Percentiles rank a stretch among this genome's conserved stretches.
These are phyloP conservation scores for Lethocerus indicus DNA, from an alignment of 1,140 invertebrate species.

Conservation along the genomic window DNA sequence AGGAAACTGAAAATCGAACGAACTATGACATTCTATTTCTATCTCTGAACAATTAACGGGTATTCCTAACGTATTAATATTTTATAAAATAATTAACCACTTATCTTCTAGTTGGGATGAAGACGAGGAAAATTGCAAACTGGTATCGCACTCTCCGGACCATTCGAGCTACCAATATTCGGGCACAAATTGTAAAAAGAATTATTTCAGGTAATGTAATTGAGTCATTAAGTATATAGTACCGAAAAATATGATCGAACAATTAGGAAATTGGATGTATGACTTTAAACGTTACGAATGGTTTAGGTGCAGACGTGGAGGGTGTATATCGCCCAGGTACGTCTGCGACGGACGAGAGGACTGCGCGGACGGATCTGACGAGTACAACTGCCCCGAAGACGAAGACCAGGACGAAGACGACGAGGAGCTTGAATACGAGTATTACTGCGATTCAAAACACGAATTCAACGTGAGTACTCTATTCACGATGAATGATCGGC, in stretches of 20 bases:
- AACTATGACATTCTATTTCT: too few relatives aligned
- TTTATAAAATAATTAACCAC: background rate
- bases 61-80: too few relatives aligned
- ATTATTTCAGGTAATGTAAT: background rate
- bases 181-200: too few relatives aligned
- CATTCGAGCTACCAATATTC: too few relatives aligned
- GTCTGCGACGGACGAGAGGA: slow-evolving; percentile 18
- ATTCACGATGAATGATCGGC: background rate
- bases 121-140: slow-evolving; percentile 17
- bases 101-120: slow-evolving; percentile 16
- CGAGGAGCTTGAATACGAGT: background rate
- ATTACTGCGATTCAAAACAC: slow-evolving; percentile 15
- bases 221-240: background rate
- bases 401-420: slow-evolving; percentile 11
- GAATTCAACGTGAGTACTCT: slow-evolving; percentile 16
- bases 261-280: background rate
- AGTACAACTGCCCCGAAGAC: slow-evolving; percentile 15
- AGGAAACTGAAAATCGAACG: too few relatives aligned
- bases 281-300: background rate
- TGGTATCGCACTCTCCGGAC: too few relatives aligned
- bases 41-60: too few relatives aligned
- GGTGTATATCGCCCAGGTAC: slow-evolving; percentile 13
- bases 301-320: slow-evolving; percentile 17
- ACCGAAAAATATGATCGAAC: background rate
- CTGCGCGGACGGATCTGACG: slow-evolving; percentile 19